These are phyloP conservation scores for Dinothrombium tinctorium DNA, from an alignment of 1,140 invertebrate genomes.

Conservation along the genomic window DNA sequence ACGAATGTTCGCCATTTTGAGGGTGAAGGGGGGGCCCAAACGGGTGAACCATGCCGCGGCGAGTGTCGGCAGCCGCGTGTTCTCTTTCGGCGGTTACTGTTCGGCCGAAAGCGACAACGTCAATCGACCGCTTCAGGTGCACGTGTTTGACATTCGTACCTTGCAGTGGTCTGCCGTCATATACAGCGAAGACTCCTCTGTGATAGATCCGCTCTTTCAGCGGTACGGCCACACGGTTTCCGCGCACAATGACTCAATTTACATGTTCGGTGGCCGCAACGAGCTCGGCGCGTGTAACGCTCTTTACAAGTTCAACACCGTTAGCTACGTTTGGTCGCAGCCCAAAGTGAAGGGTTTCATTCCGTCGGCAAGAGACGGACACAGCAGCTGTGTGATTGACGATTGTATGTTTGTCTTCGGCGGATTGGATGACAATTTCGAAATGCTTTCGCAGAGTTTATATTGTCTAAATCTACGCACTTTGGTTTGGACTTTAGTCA, in stretches of 20 bases:
- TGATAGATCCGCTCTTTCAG: constrained; percentile 24
- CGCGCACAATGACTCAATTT: constrained; percentile 43
- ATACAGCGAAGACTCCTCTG: constrained; percentile 3
- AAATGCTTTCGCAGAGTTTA: constrained; percentile 52
- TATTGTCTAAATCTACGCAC: constrained; percentile 45
- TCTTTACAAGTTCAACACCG: constrained; percentile 54
- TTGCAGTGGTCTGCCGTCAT: constrained; percentile 19
- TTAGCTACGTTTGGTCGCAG: constrained; percentile 36
- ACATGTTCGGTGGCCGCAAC: constrained; percentile 73
- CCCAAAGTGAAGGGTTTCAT: constrained; percentile 35
- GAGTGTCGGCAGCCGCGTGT: constrained; percentile 48
- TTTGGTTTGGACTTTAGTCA: constrained; percentile 39
- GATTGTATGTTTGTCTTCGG: constrained; percentile 74
- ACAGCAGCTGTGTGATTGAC: constrained; percentile 55
- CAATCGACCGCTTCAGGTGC: constrained; percentile 53
- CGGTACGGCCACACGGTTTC: constrained; percentile 67
- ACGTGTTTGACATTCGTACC: constrained; percentile 52
- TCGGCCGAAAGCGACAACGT: constrained; percentile 45
- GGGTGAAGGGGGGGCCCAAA: constrained; percentile 42
- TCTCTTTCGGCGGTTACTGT: constrained; percentile 73
- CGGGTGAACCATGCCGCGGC: constrained; percentile 74
- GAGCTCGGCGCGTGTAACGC: constrained; percentile 50
- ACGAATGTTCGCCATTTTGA: background rate
- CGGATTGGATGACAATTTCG: constrained; percentile 51
- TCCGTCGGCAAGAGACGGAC: constrained; percentile 61